Base-by-base conservation (phyloP, 2,797 vertebrate species). In the Chlorospingus flavigularis region DNA sequence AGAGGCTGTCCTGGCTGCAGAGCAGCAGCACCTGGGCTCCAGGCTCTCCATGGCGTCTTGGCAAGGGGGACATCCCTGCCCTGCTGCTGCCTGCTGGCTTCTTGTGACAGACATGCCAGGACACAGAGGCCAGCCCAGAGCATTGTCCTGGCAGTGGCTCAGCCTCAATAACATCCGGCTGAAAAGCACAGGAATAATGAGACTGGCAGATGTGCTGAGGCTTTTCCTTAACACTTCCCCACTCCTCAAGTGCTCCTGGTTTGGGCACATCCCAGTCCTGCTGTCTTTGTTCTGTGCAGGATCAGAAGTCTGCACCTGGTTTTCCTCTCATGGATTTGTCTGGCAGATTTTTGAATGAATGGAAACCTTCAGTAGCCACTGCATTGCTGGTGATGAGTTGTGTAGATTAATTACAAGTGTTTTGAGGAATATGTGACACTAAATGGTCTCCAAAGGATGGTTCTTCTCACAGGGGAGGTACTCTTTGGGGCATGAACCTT, bases 151-250 rank as follows among this genome's bases (percentile, higher is more conserved):
- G 31, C 37, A 68, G 47, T 16, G 8, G 3, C 35, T 57, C 55
- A 21, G 30, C 33, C 60, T 74, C 0, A 0, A 3, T 74, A 28
- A 6, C 6, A 4, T 37, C 10, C 26, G 43, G 28, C 43, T 60
- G 66, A 45, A 51, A 84, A 61, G 47, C 3, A 13, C 0, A 1
- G 39, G 70, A 83, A 47, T 57, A 9, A 19, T 42, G 31, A 28
- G 14, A 50, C 2, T 51, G 55, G 1, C 6, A 39, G 25, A 35
- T 55, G 9, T 6, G 1, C 30, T 67, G 48, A 81, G 35, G 40
- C 9, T 89, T 86, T 51, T 6, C 50, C 50, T 62, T 14, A 61
- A 24, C 7, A 10, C 18, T 33, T 3, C 10, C 10, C 37, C 24
- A 11, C 62, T 68, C 30, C 12, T n/a, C 17, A 51, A 8, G 10